Base-by-base conservation (phyloP, 2,888 invertebrate genomes). In the Cryptocephalus moraei region DNA sequence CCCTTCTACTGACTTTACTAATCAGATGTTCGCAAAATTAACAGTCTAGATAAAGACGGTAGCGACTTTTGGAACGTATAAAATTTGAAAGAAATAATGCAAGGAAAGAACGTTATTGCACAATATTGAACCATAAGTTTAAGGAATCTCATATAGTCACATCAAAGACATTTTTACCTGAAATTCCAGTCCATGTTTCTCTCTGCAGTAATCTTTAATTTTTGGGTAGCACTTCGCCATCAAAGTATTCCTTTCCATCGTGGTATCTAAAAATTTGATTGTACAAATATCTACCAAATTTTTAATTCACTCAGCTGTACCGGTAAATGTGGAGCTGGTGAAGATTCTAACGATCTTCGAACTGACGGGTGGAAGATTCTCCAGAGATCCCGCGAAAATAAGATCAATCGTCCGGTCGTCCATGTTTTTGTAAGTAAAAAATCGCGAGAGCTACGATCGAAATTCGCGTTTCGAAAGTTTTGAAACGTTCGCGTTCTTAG, bases 181-280 rank as follows among this genome's bases (percentile, higher is more conserved):
- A 77, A 97, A 97, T 68, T 97, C 97, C 33, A 97, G 73, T 0
- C 97, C 97, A 62, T 97, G 94, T 62, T 93, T 94, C 69, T 97
- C 95, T 46, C 96, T 73, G 65, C 97, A 96, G 67, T 92, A 96
- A 65, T 96, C 95, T 66, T 97, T 97, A 54, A 97, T 81, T 64
- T 86, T 84, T 0, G 97, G 97, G 68, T 97, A 97, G 55, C 96
- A 95, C 68, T 95, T 93, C 2, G 96, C 92, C 96, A 97, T 97
- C 49, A 97, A 67, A 0, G 94, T 94, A 68, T 97, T 97, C 52
- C 97, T 76, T 67, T 97, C 97, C 84, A 95, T 87, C 0, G 94
- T 91, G 1, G 96, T 97, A 66, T 97, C 97, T 95, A 69, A 38
- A 72, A 58, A 36, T 36, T 11, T 11, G 12, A 36, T 36, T 6